A percentile compares a stretch with the other conserved stretches of the same genome.
Evolutionary conservation across 2,888 invertebrate genomes (phyloP).

Genomic region (Yponomeuta cagnagella): DNA sequence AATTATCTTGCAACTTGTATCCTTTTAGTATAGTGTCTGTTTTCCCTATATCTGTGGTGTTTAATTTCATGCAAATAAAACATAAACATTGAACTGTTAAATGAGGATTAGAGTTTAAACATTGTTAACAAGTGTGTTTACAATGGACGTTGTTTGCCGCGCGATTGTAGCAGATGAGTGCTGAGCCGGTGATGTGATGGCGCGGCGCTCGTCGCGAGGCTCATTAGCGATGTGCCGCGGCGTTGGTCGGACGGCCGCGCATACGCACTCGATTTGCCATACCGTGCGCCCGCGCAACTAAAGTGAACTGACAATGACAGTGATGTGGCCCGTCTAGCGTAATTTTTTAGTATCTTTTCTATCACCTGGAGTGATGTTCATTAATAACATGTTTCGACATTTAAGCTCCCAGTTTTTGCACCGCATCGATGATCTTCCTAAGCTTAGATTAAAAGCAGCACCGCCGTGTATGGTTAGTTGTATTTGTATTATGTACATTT

Average conservation of each 20-base stretch:
- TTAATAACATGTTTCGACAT: background rate
- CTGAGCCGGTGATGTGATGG: background rate
- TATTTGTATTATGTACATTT: too few relatives aligned
- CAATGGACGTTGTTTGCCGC: background rate
- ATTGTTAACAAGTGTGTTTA: conserved; percentile 2
- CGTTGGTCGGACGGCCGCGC: background rate
- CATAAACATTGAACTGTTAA: conserved; percentile 3
- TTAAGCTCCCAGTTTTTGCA: conserved; percentile 6
- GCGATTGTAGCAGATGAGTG: background rate
- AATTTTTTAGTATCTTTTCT: background rate
- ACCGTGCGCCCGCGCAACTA: background rate
- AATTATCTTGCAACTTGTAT: background rate
- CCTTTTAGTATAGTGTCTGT: background rate
- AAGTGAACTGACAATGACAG: background rate
- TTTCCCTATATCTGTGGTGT: background rate
- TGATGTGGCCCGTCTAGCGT: background rate
- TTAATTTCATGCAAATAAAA: conserved; percentile 8
- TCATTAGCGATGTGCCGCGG: background rate
- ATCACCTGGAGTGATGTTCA: background rate
- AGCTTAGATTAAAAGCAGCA: too few relatives aligned
- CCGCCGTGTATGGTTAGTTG: too few relatives aligned
- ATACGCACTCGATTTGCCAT: background rate
- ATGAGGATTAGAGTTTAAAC: conserved; percentile 6
- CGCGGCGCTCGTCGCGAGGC: background rate
- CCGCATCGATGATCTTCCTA: background rate